A percentile compares a stretch with the other conserved stretches of the same genome.
phyloP scores from a whole-genome alignment of 2,888 invertebrate genomes.

The Parnassius orleans region DNA sequence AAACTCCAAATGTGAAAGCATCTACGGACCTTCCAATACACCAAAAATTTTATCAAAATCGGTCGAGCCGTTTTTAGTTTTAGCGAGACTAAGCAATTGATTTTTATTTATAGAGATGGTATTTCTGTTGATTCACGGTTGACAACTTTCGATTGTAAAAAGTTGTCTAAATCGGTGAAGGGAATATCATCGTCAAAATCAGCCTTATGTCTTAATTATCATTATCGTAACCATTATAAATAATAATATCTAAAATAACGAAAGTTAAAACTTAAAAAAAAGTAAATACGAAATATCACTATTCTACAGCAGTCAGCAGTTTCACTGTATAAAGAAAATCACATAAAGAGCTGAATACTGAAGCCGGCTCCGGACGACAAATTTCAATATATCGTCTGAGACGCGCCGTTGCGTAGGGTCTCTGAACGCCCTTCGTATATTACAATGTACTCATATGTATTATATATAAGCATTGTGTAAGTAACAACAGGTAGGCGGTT shows the following conservation, averaged over 20 bases:
- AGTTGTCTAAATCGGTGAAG: no score
- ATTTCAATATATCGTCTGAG: slow-evolving; percentile 67
- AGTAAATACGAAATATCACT: slow-evolving; percentile 2
- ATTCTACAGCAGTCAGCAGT: slow-evolving; percentile 43
- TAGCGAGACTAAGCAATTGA: no score
- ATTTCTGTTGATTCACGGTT: no score
- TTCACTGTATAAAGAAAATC: slow-evolving; percentile 42
- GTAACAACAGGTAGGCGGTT: slow-evolving; percentile 5
- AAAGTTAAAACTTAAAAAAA: background rate
- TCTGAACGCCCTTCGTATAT: slow-evolving; percentile 49
- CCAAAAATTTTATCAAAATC: no score
- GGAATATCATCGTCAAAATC: no score
- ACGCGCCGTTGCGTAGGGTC: slow-evolving; percentile 42
- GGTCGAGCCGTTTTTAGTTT: no score
- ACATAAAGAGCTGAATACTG: slow-evolving; percentile 36
- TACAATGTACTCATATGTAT: slow-evolving; percentile 42
- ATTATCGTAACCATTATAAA: background rate
- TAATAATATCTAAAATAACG: background rate
- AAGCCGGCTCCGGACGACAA: slow-evolving; percentile 57
- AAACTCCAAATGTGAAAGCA: no score
- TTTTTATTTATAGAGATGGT: no score
- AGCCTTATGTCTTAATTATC: no score
- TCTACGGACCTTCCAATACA: no score
- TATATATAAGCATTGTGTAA: slow-evolving; percentile 3
- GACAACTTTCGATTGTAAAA: no score